Evolutionary conservation across 2,113 vertebrate species (phyloP), one percentile per base, ranked within the genome.

Genomic region (Corythoichthys haematopterus): DNA sequence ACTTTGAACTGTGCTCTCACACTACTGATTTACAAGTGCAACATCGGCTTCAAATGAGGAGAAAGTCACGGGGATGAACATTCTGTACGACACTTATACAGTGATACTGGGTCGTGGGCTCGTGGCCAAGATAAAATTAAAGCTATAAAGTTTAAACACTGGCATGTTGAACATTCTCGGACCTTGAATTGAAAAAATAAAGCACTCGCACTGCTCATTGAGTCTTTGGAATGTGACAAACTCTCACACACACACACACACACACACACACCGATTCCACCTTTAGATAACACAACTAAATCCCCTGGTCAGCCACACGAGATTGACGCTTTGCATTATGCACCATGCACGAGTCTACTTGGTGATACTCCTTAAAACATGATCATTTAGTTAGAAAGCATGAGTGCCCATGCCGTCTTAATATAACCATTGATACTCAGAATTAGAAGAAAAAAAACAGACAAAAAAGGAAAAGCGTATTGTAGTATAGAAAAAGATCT

Each of bases 401-500:
- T 69, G 71, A 50, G 13, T 28, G 56, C 55, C 35, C 55, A 13
- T 35, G 33, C 55, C 5, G 28, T 33, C 28, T 72, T 55, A 62
- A 59, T 62, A 69, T 48, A 71, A 80, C 66, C 35, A 37, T 60
- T 36, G 57, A 70, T 56, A 68, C 38, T 61, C 43, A 46, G 50
- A 47, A 38, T 55, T 12, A 12, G 12, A 55, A 56, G 33, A 58
- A 28, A 45, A 28, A 64, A 20, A 71, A 60, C 67, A 55, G 37
- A 43, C 37, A 56, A 64, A 66, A 64, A 62, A 60, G n/a, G 55
- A 84, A 77, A 36, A 46, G 67, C 74, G 52, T 47, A 77, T 61
- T 78, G 86, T 89, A 87, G 88, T 90, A 86, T 89, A 89, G 77
- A 85, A 90, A 67, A 87, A 87, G 71, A 75, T 80, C 71, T 84